A percentile compares a stretch with the other conserved stretches of the same genome.
These are phyloP conservation scores for Nothobranchius furzeri DNA, from an alignment of 2,113 vertebrate genomes.

Conservation along the genomic window DNA sequence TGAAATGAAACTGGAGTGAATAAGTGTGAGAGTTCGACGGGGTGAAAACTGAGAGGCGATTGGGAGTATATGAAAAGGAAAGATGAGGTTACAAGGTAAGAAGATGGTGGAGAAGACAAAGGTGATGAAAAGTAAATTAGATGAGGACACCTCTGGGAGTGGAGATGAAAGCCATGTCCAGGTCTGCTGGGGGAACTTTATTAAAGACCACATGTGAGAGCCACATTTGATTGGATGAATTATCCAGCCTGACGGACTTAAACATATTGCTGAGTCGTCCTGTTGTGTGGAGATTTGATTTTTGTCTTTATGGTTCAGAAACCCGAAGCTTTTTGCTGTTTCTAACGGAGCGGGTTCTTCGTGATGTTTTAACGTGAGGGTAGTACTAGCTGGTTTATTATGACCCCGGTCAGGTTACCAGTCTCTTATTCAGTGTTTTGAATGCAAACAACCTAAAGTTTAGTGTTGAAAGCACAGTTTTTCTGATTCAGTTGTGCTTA, in stretches of 20 bases:
- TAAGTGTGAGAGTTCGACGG: slow-evolving; percentile 20
- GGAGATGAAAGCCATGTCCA: slow-evolving; percentile 11
- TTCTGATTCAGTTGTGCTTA: no score
- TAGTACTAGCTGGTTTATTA: no score
- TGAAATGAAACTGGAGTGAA: slow-evolving; percentile 48
- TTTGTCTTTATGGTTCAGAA: no score
- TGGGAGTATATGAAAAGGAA: slow-evolving; percentile 15
- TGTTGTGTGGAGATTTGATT: no score
- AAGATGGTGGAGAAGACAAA: slow-evolving; percentile 24
- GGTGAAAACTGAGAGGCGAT: neutral
- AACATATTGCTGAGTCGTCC: no score
- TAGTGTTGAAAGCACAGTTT: no score
- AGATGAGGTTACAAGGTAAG: slow-evolving; percentile 42
- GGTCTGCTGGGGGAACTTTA: slow-evolving; percentile 29
- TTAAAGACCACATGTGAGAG: slow-evolving; percentile 36
- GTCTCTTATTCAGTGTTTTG: no score
- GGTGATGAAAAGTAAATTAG: slow-evolving; percentile 53
- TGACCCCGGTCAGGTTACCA: no score
- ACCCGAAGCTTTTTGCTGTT: no score
- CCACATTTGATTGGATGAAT: neutral
- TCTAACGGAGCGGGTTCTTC: no score
- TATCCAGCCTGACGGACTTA: slow-evolving; percentile 20
- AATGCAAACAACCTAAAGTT: no score
- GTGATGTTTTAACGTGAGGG: no score
- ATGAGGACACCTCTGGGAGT: slow-evolving; percentile 30